phyloP scores from a whole-genome alignment of 2,888 invertebrate species.

The Caenorhabditis sp. region DNA sequence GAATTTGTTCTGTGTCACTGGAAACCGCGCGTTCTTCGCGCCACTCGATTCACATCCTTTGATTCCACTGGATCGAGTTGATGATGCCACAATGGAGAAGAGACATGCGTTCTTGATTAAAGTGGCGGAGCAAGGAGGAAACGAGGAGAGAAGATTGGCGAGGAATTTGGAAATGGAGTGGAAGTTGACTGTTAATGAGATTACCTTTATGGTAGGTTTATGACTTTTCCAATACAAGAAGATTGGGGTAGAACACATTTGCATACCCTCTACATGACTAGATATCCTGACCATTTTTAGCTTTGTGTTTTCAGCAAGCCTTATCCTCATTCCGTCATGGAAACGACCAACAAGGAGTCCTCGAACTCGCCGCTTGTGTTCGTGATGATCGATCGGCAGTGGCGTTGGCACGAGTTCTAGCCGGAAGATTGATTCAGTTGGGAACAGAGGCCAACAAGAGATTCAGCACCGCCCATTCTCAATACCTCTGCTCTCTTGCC shows the following conservation, averaged over 20 bases:
- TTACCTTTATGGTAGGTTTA: conserved; percentile 59
- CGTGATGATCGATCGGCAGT: conserved; percentile 54
- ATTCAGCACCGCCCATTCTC: conserved; percentile 54
- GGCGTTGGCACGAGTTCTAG: conserved; percentile 63
- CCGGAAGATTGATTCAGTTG: conserved; percentile 64
- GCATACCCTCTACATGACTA: too few relatives aligned
- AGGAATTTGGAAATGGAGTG: conserved; percentile 63
- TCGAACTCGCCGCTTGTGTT: conserved; percentile 57
- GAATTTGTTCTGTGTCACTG: conserved; percentile 72
- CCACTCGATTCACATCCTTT: conserved; percentile 79
- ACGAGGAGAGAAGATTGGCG: conserved; percentile 53
- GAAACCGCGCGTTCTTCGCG: conserved; percentile 77
- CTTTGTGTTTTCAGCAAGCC: conserved; percentile 48
- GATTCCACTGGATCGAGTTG: conserved; percentile 77
- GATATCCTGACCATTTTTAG: background rate
- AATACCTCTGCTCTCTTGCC: conserved; percentile 60
- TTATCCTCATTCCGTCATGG: conserved; percentile 66
- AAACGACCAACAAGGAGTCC: conserved; percentile 59
- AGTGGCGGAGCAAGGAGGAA: conserved; percentile 64
- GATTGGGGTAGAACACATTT: too few relatives aligned
- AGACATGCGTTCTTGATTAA: conserved; percentile 77
- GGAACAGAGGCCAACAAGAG: conserved; percentile 60
- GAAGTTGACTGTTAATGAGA: conserved; percentile 68
- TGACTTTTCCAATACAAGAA: background rate
- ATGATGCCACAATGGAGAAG: conserved; percentile 69